phyloP scores from a whole-genome alignment of 2,113 vertebrate species.

The Neomonachus schauinslandi region DNA sequence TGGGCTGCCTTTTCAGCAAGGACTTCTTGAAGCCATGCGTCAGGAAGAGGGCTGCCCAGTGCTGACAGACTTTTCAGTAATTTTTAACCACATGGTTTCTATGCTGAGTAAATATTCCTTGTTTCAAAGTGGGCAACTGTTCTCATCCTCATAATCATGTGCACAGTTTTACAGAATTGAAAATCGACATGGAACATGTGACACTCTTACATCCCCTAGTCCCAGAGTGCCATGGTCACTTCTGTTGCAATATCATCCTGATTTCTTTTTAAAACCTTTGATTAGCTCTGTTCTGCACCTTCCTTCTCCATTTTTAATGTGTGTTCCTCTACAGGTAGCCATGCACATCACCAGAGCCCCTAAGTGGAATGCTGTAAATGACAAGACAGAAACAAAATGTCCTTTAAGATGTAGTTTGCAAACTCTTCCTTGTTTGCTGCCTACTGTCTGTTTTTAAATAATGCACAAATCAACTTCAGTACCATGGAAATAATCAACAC shows the following conservation, averaged over 20 bases:
- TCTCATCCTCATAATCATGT: neutral
- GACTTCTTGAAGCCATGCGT: neutral
- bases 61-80: neutral
- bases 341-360: neutral
- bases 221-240: neutral
- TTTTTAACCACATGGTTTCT: neutral
- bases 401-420: constrained; percentile 84
- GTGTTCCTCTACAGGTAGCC: neutral
- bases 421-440: constrained; percentile 84
- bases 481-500: constrained; percentile 89
- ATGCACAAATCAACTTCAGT: constrained; percentile 88
- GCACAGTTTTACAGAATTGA: neutral
- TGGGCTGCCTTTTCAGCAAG: neutral
- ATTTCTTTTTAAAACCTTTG: constrained; percentile 26
- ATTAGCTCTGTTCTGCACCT: neutral
- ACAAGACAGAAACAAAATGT: constrained; percentile 77
- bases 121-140: neutral
- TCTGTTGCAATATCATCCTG: constrained; percentile 6
- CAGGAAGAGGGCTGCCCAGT: neutral
- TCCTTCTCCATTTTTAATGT: constrained; percentile 33
- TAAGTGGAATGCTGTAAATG: constrained; percentile 52
- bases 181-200: neutral
- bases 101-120: neutral
- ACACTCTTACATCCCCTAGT: neutral
- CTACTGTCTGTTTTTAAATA: constrained; percentile 84